Evolutionary conservation across 2,888 invertebrate genomes (phyloP), one percentile per base, ranked within the genome.

Genomic region (Cheilosia scutellata): DNA sequence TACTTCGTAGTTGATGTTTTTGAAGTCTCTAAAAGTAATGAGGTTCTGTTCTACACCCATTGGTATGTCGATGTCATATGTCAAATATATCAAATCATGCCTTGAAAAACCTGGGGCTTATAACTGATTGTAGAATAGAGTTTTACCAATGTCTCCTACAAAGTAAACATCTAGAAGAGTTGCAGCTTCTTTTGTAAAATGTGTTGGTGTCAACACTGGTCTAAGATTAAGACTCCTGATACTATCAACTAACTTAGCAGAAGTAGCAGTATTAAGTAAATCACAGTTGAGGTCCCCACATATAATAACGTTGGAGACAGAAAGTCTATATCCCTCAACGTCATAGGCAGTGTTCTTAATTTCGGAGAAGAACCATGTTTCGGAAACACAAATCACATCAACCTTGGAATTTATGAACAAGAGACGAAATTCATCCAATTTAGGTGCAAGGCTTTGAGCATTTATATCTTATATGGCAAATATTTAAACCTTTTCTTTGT

Each of bases 81-180:
- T 53, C 13, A 53, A 5, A 37, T 4, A 25, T 40, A 62, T 62
- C 6, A 29, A 44, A 13, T 42, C 29, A 27, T 51, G 65, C 49
- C 37, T 65, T 0, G 49, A 65, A 16, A 37, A 65, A 37, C 16
- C 20, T 1, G 65, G n/a, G 7, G 51, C 37, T 37, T 25, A 9
- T 2, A 51, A 20, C 37, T 49, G 37, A 16, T n/a, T 31, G 11
- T 62, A 62, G 4, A 27, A 51, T 11, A 25, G 4, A 0, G 16
- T 7, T 51, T 51, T 51, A 2, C 4, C 5, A 2, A 20, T 7
- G 5, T 49, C 5, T 11, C 25, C 20, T 25, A 47, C 44, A 51
- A 65, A 65, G 49, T 51, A 65, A 33, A 37, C 25, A 51, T 65
- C 65, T 11, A 65, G 65, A 11, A 65, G 49, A 20, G 49, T 33